Evolutionary conservation across 2,797 vertebrate genomes (phyloP), one percentile per base, ranked within the genome.

Genomic region (Perdix hodgsoniae): DNA sequence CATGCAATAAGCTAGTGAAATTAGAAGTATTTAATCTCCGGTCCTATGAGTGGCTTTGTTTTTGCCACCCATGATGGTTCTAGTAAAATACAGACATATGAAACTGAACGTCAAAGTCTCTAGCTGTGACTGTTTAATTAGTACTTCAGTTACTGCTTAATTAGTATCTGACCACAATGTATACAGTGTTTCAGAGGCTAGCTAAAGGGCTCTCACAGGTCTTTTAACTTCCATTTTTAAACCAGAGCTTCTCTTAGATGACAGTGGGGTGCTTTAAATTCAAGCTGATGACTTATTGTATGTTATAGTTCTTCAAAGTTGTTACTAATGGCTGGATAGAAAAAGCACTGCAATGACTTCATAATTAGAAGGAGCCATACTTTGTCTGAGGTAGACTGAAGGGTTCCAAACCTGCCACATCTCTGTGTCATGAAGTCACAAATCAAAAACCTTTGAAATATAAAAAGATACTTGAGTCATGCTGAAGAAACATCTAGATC

Each of bases 41-140:
- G 71, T 91, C 84, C 45, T 85, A 11, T 6, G 59, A 24, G 39
- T 56, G 66, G 79, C 65, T 93, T 90, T 87, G 75, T 33, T 83
- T 91, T 91, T 78, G 63, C 84, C 73, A 76, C 79, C 66, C 83
- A 59, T 81, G 86, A 67, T 19, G 52, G 83, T 59, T 52, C 35
- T 39, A 77, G 63, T 91, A 81, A 95, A 88, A 92, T 40, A 22
- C 54, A 86, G 59, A 63, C 18, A 4, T 22, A 6, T 22, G 44
- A 94, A 95, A 89, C 45, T 52, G 35, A 60, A 65, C 24, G 72
- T 93, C 49, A 83, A 92, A 74, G 19, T 18, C 65, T 87, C 39
- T 87, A 90, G 44, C 23, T 85, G 49, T 65, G 87, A 71, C 78
- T 83, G 35, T 86, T 92, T 94, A 94, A 94, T 94, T 91, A 95